Evolutionary conservation across 2,797 vertebrate genomes (phyloP).

Genomic region (Smutsia gigantea): DNA sequence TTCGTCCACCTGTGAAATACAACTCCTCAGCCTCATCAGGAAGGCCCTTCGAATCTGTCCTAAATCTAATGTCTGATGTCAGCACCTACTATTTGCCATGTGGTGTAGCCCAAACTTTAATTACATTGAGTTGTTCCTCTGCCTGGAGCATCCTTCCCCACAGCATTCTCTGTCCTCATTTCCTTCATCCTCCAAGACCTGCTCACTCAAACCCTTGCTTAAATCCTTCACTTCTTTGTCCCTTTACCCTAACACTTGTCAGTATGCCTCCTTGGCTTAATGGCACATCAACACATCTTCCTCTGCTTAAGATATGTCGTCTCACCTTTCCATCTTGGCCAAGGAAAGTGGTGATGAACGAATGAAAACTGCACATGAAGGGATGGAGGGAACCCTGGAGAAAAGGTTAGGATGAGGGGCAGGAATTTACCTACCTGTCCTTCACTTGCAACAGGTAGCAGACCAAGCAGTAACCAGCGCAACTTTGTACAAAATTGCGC

Average conservation of each 20-base stretch:
- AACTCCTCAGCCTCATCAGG: neutral
- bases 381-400: neutral
- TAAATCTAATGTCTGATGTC: neutral
- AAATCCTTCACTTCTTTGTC: neutral
- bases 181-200: neutral
- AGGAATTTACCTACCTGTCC: conserved; percentile 90
- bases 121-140: neutral
- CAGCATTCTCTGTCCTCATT: neutral
- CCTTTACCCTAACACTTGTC: neutral
- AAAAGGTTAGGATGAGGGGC: neutral
- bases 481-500: conserved; percentile 96
- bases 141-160: neutral
- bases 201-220: neutral
- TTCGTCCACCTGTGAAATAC: neutral
- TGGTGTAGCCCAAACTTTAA: neutral
- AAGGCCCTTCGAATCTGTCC: neutral
- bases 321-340: neutral
- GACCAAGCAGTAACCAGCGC: conserved; percentile 95
- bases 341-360: neutral
- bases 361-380: neutral
- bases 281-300: neutral
- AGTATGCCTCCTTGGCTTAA: neutral
- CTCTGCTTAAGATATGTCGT: neutral
- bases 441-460: conserved; percentile 99
- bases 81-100: neutral